These are phyloP conservation scores for Euplagia quadripunctaria DNA, from an alignment of 2,888 invertebrate genomes.

Conservation along the genomic window DNA sequence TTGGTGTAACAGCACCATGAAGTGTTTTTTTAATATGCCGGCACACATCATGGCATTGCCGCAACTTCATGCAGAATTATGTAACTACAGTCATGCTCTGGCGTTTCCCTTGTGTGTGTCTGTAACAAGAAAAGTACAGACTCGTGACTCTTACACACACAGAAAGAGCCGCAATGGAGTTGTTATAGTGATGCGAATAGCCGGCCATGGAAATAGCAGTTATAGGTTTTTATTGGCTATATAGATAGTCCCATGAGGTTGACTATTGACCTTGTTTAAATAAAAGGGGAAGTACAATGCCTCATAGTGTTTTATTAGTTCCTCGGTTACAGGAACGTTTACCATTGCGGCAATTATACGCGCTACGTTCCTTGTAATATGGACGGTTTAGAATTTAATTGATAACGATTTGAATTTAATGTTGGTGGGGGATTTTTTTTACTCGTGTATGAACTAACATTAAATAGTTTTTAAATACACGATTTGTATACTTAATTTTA, in stretches of 20 bases:
- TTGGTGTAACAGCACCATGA: constrained; percentile 28
- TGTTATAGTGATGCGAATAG: constrained; percentile 59
- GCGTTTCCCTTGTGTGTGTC: constrained; percentile 49
- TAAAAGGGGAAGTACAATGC: constrained; percentile 46
- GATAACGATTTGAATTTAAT: neutral
- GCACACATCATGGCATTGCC: constrained; percentile 31
- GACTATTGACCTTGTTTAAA: constrained; percentile 53
- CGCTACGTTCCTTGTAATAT: constrained; percentile 27
- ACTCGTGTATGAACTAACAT: constrained; percentile 23
- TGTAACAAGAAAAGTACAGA: constrained; percentile 55
- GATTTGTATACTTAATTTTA: constrained; percentile 49
- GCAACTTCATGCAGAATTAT: constrained; percentile 57
- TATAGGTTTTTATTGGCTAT: constrained; percentile 50
- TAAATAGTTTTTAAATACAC: constrained; percentile 32
- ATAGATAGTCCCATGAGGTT: constrained; percentile 38
- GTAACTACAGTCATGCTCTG: constrained; percentile 49
- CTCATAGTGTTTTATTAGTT: constrained; percentile 38
- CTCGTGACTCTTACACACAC: constrained; percentile 66
- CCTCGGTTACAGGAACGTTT: constrained; percentile 38
- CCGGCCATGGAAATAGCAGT: constrained; percentile 56
- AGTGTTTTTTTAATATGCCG: constrained; percentile 28
- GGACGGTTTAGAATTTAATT: neutral
- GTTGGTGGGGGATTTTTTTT: constrained; percentile 22
- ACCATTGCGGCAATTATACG: constrained; percentile 46
- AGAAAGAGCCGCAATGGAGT: constrained; percentile 44